Evolutionary conservation across 1,140 invertebrate genomes (phyloP), one percentile per base, ranked within the genome.

Genomic region (Lepidostoma basale): DNA sequence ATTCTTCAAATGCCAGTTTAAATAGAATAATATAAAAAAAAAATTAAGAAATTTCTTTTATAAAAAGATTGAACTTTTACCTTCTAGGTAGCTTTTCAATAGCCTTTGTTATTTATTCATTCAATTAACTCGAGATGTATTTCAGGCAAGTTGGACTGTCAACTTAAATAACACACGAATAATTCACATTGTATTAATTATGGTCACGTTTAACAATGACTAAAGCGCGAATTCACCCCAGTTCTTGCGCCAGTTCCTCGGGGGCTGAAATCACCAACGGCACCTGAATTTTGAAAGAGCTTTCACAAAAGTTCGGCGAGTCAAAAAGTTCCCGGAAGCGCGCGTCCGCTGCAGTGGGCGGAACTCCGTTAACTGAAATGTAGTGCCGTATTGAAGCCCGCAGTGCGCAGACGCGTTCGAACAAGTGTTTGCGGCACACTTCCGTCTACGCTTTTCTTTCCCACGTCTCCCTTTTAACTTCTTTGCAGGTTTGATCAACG

Each of bases 341-440:
- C 62, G 40, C 68, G 68, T n/a, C 47, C 60, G 47, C 60, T 45
- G 36, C 60, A 33, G 60, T 62, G 67, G 49, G 67, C 60, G 67
- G 56, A 36, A 28, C 47, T 65, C 54, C 26, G 54, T 58, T 22
- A 22, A 69, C 68, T 69, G 68, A 20, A 33, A 26, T 33, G 6
- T 23, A 25, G 44, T 49, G 52, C 14, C 44, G 68, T 69, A 60
- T 69, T 65, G 62, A 28, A 40, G 62, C 28, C 9, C 28, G 36
- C 30, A 69, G 14, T 39, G 68, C 68, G 62, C 62, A 60, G 18
- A 33, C 68, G 68, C 54, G 56, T 59, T 67, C 58, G 47, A 67
- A 67, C 68, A 64, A 62, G 65, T 67, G 65, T 71, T 71, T 66
- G 65, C 64, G 69, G 26, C 28, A 71, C 40, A 39, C 42, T 64